Percentiles rank a stretch among this genome's conserved stretches.
Conservation (phyloP, 1,140 invertebrate species). For the Drosophila parvula region DNA sequence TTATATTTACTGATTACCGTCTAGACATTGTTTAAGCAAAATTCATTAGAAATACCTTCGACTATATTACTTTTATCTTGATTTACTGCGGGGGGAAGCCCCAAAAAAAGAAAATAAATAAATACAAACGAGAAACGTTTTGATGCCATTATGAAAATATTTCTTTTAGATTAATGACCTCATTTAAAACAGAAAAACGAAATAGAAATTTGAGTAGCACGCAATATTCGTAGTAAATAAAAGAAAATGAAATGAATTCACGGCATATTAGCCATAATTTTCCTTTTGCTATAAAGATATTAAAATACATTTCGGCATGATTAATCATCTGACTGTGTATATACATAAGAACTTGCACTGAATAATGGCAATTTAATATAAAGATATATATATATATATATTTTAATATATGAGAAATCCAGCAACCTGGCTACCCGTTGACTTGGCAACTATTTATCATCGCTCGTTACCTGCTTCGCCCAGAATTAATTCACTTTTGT, state of each 20-base stretch:
- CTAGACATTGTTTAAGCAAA: conserved; percentile 9
- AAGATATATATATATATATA: neutral
- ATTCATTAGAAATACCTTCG: neutral
- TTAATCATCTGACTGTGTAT: conserved; percentile 12
- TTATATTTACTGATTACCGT: conserved; percentile 21
- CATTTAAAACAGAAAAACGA: conserved; percentile 18
- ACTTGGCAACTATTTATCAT: conserved; percentile 49
- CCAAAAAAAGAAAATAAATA: too few species aligned
- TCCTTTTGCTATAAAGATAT: conserved; percentile 11
- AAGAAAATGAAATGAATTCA: conserved; percentile 6
- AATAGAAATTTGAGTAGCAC: conserved; percentile 13
- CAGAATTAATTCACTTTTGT: conserved; percentile 48
- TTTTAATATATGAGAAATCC: neutral
- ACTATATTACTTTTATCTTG: conserved; percentile 2
- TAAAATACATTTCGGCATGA: neutral
- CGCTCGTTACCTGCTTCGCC: conserved; percentile 40
- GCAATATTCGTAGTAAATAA: neutral
- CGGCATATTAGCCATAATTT: neutral
- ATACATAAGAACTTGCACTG: neutral
- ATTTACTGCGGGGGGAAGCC: neutral
- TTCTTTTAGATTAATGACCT: conserved; percentile 10
- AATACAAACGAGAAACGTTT: neutral
- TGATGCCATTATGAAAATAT: conserved; percentile 7
- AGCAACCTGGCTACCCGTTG: conserved; percentile 12
- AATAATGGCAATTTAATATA: conserved; percentile 12